These are phyloP conservation scores for Oncorhynchus nerka DNA, from an alignment of 2,113 vertebrate genomes.

Conservation along the genomic window DNA sequence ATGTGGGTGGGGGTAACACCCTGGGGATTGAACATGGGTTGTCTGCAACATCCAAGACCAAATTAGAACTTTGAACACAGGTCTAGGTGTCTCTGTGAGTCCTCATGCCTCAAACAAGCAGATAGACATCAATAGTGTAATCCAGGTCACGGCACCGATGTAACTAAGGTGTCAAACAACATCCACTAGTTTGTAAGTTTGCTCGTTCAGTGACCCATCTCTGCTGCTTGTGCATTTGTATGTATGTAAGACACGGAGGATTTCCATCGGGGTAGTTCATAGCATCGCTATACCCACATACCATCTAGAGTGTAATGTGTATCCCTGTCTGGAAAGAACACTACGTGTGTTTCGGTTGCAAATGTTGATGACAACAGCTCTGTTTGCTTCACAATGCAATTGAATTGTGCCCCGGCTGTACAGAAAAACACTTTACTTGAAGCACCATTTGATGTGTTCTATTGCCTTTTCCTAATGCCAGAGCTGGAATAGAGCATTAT, in stretches of 20 bases:
- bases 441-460: no score
- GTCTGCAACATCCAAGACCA: background rate
- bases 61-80: background rate
- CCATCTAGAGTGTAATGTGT: background rate
- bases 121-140: no score
- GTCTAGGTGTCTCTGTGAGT: background rate
- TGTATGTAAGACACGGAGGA: no score
- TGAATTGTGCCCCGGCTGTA: background rate
- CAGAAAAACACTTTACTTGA: background rate
- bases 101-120: no score
- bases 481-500: no score
- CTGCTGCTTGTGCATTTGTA: no score
- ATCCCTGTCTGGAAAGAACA: background rate
- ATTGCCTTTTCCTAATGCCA: no score
- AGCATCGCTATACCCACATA: background rate
- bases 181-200: no score
- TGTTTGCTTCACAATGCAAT: background rate
- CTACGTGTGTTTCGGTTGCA: background rate
- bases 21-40: background rate
- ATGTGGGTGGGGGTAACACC: background rate
- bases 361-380: constrained; percentile 4
- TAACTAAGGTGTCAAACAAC: no score
- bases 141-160: no score
- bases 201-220: no score
- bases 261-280: background rate